A percentile compares a stretch with the other conserved stretches of the same genome.
Conservation (phyloP, 92 coral and sea anemone species). For the Isaurus tuberculatus region DNA sequence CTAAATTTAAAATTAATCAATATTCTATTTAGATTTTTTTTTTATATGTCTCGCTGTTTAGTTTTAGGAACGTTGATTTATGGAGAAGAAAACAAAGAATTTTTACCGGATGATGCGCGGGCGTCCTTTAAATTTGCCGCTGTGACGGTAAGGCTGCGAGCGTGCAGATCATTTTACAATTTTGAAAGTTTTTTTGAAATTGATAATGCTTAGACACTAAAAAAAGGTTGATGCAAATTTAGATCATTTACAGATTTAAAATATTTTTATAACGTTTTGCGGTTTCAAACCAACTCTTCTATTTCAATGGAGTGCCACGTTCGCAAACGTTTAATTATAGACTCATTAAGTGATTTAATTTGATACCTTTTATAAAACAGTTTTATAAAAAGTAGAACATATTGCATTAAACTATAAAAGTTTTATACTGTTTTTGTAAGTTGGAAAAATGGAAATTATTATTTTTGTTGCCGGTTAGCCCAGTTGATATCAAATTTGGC, state of each 20-base stretch:
- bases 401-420: too few relatives aligned
- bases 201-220: not conserved
- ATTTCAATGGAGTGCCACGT: too few relatives aligned
- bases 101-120: conserved; percentile 70
- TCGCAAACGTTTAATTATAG: too few relatives aligned
- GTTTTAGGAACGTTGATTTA: conserved; percentile 30
- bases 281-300: too few relatives aligned
- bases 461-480: too few relatives aligned
- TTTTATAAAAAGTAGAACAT: too few relatives aligned
- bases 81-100: conserved; percentile 62
- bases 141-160: conserved; percentile 65
- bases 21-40: not conserved
- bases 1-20: not conserved
- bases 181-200: conserved; percentile 10
- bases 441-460: too few relatives aligned
- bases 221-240: not conserved
- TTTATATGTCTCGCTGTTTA: not conserved
- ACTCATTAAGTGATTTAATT: too few relatives aligned
- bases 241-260: not conserved
- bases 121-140: conserved; percentile 95
- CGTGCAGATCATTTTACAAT: too few relatives aligned
- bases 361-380: too few relatives aligned
- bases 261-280: not conserved
- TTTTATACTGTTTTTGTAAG: too few relatives aligned
- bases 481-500: too few relatives aligned